Base-by-base conservation (phyloP, 2,888 invertebrate genomes). In the Drosophila pseudotalamancana region DNA sequence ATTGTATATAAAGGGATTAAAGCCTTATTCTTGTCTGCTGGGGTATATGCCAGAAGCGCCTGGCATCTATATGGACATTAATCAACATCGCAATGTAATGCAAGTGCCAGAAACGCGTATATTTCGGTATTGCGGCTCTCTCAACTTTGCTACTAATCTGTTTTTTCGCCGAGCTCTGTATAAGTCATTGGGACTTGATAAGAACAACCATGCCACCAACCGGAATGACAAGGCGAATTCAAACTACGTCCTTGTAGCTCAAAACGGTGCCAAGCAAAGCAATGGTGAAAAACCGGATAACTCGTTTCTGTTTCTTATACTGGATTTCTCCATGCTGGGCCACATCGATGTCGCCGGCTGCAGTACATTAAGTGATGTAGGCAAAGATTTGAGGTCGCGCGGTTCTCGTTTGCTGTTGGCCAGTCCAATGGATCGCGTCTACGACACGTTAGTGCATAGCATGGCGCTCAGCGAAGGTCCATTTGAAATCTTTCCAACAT, bases 331-430 rank as follows among this genome's bases (percentile, higher is more conserved):
- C 5, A 93, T 93, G 39, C 89, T 95, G 42, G 93, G 93, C 51
- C 94, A 94, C 66, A 92, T 95, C 5, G 95, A 95, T 89, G 93
- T 94, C 0, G 93, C 94, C 6, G 95, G 94, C 1, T 93, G 94
- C n/a, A 90, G 90, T 2, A 92, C 92, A 11, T 75, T 95, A 18
- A 93, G 92, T 51, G 89, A 92, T 6, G 84, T 94, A 6, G 91
- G 92, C 56, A 92, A 92, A 46, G 93, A 93, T 69, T 93, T 93
- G 71, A 83, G 91, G 11, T 90, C 92, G 57, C 91, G 94, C 29
- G 92, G 92, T 50, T 91, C 94, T 48, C 91, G 93, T 1, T 83
- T 94, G 40, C 93, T 93, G 63, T 89, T 94, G 27, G 93, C 94
- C 9, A 92, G 92, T 42, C 93, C 93, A 61, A 91, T 93, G 48